phyloP scores from a whole-genome alignment of 2,797 vertebrate genomes.

The Eulemur coronatus region DNA sequence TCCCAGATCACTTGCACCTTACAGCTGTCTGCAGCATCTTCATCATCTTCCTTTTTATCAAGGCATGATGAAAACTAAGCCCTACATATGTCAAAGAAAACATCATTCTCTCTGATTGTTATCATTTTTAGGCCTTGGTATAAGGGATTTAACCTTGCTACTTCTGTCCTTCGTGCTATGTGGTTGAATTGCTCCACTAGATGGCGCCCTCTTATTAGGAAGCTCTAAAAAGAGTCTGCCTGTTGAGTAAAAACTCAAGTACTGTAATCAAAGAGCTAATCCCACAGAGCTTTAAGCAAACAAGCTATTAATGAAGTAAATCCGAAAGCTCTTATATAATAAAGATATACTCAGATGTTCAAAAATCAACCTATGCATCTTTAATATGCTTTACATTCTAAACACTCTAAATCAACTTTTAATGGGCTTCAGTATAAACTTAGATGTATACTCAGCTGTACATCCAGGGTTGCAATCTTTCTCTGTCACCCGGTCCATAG shows the following conservation, averaged over 20 bases:
- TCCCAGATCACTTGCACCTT: not conserved
- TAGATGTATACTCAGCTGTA: not conserved
- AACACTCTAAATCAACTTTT: not conserved
- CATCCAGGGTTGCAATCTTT: not conserved
- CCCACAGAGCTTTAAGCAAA: not conserved
- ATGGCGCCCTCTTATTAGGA: constrained; percentile 42
- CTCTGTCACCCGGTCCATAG: not conserved
- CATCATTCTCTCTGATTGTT: not conserved
- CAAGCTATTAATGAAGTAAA: not conserved
- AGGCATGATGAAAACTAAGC: not conserved
- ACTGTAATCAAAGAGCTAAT: not conserved
- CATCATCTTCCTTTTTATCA: not conserved
- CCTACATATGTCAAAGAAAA: not conserved
- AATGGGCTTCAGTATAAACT: not conserved
- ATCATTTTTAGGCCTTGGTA: not conserved
- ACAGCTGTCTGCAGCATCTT: not conserved
- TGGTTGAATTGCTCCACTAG: constrained; percentile 43
- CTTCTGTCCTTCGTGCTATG: not conserved
- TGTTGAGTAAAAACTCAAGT: not conserved
- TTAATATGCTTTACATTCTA: not conserved
- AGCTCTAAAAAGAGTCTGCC: not conserved
- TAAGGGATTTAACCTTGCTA: not conserved
- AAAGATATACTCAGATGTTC: not conserved
- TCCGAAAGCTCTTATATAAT: not conserved
- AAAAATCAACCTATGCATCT: not conserved